phyloP scores from a whole-genome alignment of 2,797 vertebrate species.

The Macropus fuliginosus region DNA sequence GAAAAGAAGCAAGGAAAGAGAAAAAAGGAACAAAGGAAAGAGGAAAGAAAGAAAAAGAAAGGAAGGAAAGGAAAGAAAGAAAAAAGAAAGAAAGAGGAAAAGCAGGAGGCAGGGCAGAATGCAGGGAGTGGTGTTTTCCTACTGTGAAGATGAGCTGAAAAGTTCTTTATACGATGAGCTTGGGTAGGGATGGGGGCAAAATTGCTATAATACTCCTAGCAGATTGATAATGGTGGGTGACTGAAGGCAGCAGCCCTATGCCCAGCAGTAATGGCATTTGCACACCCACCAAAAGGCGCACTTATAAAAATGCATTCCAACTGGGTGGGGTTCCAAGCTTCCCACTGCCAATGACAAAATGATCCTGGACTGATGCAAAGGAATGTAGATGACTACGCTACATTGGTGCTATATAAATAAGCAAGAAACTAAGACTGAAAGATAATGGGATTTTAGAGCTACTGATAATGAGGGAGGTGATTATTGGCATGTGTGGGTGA shows the following conservation, averaged over 20 bases:
- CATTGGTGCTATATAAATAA: constrained; percentile 26
- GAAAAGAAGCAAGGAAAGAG: background rate
- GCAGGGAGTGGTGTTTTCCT: background rate
- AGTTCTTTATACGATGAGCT: constrained; percentile 49
- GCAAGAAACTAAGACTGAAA: constrained; percentile 15
- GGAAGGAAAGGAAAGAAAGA: constrained; percentile 64
- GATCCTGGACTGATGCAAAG: constrained; percentile 70
- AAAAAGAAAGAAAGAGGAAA: no score
- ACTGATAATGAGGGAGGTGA: background rate
- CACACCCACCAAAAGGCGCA: constrained; percentile 75
- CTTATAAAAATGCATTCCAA: constrained; percentile 79
- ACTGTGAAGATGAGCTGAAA: constrained; percentile 33
- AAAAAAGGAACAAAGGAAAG: no score
- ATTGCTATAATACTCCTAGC: background rate
- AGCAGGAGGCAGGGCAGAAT: background rate
- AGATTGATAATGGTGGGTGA: background rate
- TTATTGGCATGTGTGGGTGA: background rate
- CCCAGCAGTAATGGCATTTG: constrained; percentile 76
- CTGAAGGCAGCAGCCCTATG: constrained; percentile 17
- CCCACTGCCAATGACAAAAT: constrained; percentile 27
- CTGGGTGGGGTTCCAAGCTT: constrained; percentile 80
- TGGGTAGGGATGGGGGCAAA: background rate
- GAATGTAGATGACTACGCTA: constrained; percentile 57
- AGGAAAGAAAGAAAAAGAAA: constrained; percentile 40
- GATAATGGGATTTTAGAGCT: constrained; percentile 14